A percentile compares a stretch with the other conserved stretches of the same genome.
phyloP scores from a whole-genome alignment of 2,888 invertebrate genomes.

The Meta bourneti region DNA sequence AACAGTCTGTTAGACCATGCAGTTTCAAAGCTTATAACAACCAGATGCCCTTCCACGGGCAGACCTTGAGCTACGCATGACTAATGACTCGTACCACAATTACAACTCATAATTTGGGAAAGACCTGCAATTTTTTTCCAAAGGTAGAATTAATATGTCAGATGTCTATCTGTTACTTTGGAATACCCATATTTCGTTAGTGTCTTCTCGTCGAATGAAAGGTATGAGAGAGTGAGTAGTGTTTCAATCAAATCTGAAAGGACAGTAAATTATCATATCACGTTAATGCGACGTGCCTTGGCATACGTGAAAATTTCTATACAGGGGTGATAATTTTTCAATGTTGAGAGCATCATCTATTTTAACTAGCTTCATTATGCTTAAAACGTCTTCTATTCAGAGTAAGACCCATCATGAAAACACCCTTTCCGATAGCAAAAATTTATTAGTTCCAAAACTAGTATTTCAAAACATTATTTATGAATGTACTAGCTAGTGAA shows the following conservation, averaged over 20 bases:
- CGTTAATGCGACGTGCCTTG: not conserved
- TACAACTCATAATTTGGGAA: not conserved
- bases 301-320: not conserved
- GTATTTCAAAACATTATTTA: no score
- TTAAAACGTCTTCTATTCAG: no score
- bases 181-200: not conserved
- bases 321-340: no score
- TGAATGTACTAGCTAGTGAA: no score
- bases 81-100: not conserved
- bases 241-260: not conserved
- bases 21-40: not conserved
- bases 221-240: no score
- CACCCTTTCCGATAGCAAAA: no score
- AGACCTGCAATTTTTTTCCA: not conserved
- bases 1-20: not conserved
- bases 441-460: no score
- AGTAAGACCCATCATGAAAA: no score
- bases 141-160: not conserved
- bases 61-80: not conserved
- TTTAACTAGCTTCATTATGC: no score
- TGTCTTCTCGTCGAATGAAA: not conserved
- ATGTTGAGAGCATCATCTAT: no score
- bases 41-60: not conserved
- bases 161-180: not conserved
- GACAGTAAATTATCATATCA: not conserved